Base-by-base conservation (phyloP, 1,140 invertebrate genomes). In the Halesus radiatus region DNA sequence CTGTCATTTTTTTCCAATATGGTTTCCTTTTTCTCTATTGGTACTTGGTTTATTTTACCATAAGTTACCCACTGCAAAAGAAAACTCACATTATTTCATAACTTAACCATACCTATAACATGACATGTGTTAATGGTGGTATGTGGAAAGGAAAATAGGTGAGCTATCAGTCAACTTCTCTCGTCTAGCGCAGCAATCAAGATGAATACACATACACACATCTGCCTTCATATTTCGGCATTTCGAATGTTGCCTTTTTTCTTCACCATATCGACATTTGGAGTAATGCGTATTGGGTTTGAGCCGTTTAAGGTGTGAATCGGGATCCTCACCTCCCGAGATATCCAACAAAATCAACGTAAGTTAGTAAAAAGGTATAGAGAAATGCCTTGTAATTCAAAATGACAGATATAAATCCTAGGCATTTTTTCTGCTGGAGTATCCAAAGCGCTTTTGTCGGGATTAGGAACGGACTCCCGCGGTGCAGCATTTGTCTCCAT, bases 401-500 rank as follows among this genome's bases (percentile, higher is more conserved):
- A 54, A 54, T 54, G 16, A 16, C 4, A 3, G 10, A n/a, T 16
- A 1, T 3, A 22, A 64, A 10, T 18, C 32, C 7, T 45, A 6
- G 4, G 18, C n/a, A 37, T 37, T 37, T n/a, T 32, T 37, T 45
- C 22, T 37, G 45, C 45, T 45, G 54, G 16, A 10, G n/a, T 10
- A 53, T 52, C 32, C n/a, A 45, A 70, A 20, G 26, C 22, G 70
- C 16, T 22, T 26, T n/a, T 22, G 70, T 22, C 20, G 45, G 22
- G 22, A 4, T 18, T 68, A n/a, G 32, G 64, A 68, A 68, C 64
- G 32, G 32, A 53, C 70, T 15, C 70, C 70, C 70, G 70, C 50
- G 20, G 70, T 54, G 70, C 22, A 18, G 22, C 70, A 54, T 73
- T 73, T 73, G 70, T 73, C 70, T 73, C 70, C 70, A 73, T 73